A percentile compares a stretch with the other conserved stretches of the same genome.
Conservation (phyloP, 2,888 invertebrate genomes). For the Invenusta paracnida region DNA sequence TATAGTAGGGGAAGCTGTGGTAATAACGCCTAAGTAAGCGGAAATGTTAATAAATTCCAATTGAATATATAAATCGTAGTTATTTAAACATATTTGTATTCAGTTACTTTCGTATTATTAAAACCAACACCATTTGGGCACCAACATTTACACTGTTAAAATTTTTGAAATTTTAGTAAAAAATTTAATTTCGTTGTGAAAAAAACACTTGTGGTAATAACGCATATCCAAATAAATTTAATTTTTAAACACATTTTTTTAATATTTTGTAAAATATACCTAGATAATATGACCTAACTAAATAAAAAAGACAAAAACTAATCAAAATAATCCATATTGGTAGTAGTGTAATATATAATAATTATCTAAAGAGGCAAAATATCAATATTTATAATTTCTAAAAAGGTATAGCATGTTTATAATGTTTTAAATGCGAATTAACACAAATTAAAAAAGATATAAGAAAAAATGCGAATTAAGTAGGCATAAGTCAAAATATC, state of each 20-base stretch:
- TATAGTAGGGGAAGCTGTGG: neutral
- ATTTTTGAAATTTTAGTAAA: no score
- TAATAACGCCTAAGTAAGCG: neutral
- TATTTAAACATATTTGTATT: neutral
- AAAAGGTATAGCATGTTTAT: neutral
- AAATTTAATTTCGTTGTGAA: neutral
- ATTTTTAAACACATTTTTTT: neutral
- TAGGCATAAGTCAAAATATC: no score
- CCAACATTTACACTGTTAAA: neutral
- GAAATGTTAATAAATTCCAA: neutral
- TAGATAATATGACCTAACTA: neutral
- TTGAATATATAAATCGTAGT: neutral
- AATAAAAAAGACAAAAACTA: neutral
- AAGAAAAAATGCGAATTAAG: no score
- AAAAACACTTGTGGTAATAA: neutral
- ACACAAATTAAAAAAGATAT: neutral
- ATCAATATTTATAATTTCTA: neutral
- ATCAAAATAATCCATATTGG: neutral
- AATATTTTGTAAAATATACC: neutral
- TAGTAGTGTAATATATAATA: neutral
- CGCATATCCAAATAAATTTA: neutral
- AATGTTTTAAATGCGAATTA: neutral
- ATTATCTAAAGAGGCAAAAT: neutral
- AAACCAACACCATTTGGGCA: neutral
- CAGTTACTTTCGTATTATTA: neutral